Conservation (phyloP, 2,888 invertebrate species). For the Mantis religiosa region DNA sequence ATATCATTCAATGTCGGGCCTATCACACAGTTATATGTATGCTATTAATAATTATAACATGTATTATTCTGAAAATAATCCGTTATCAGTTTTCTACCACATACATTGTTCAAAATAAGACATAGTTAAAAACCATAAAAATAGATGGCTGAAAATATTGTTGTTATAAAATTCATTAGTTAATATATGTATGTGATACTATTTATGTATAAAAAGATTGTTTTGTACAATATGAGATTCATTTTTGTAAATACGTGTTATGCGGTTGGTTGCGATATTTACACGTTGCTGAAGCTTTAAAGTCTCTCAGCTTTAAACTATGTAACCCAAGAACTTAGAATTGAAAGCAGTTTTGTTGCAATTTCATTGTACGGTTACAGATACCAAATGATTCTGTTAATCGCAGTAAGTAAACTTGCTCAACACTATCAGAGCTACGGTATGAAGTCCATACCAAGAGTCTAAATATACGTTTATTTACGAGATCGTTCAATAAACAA, state of each 20-base stretch:
- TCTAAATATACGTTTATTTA: too few relatives aligned
- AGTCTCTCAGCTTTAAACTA: neutral
- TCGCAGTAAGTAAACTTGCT: too few relatives aligned
- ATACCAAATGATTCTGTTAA: too few relatives aligned
- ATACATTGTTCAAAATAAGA: neutral
- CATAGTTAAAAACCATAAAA: neutral
- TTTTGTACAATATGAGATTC: neutral
- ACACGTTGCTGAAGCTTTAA: too few relatives aligned
- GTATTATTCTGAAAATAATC: neutral
- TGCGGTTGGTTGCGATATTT: neutral
- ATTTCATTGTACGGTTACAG: too few relatives aligned
- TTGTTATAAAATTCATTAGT: neutral
- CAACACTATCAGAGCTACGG: too few relatives aligned
- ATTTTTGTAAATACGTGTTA: too few relatives aligned
- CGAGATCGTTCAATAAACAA: too few relatives aligned
- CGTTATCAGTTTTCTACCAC: neutral
- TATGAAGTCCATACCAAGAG: too few relatives aligned
- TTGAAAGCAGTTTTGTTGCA: too few relatives aligned
- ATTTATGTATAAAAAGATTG: neutral
- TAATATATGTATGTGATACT: neutral
- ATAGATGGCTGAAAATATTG: neutral
- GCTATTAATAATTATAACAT: neutral
- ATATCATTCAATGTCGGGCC: slow-evolving; percentile 14
- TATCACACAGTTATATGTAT: neutral
- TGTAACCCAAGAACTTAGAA: too few relatives aligned